Evolutionary conservation across 2,888 invertebrate species (phyloP), one percentile per base, ranked within the genome.

Genomic region (Drosophila sordidapex): DNA sequence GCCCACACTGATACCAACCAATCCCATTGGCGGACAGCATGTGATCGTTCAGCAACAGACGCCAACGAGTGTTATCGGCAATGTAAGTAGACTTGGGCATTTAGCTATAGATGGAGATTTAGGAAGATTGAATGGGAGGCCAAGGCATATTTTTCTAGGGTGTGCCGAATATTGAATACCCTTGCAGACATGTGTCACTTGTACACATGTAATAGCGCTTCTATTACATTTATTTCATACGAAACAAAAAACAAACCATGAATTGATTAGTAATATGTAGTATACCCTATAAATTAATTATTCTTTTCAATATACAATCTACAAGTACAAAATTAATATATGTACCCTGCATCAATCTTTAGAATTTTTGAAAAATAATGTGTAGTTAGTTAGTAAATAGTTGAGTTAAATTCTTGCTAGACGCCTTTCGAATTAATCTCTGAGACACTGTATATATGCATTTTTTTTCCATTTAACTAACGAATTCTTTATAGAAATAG

Each of bases 1-100:
- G 78, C 93, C 93, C 59, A 93, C 93, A 56, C 82, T 93, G 57
- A 93, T 93, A 87, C 93, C 93, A 43, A 92, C 92, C 29, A 92
- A 90, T 62, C 80, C 84, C 70, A 66, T 91, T 36, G 86, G 91
- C n/a, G 90, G 91, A 18, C 92, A 92, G 71, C 92, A 92, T 62
- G 90, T 92, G 51, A 89, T 92, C 51, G 92, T 92, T 2, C 92
- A 92, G 59, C 92, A 91, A 49, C 92, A 91, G 69, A 90, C 89
- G 36, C 91, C 91, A 61, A 80, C 85, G 27, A 91, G 91, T 72
- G 90, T 93, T 21, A 91, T 92, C 56, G 90, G 92, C 69, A 93
- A 88, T 84, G 92, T 93, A 83, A 90, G 91, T 89, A 36, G 38
- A 29, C 8, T 36, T 46, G 11, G 7, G 4, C 13, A 21, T 13